These are phyloP conservation scores for Lophius americanus DNA, from an alignment of 2,797 vertebrate species.

Conservation along the genomic window DNA sequence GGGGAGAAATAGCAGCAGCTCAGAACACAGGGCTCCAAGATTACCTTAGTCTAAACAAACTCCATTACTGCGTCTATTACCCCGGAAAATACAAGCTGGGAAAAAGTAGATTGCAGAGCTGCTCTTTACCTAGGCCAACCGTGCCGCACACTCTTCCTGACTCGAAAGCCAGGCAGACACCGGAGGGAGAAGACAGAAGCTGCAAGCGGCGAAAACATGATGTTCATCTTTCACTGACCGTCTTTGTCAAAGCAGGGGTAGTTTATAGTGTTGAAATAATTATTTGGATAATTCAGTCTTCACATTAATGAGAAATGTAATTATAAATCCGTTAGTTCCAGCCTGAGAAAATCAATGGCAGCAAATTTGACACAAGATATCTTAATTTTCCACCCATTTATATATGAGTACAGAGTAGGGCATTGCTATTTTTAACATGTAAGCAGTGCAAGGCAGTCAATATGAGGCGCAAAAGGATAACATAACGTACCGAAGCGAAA, in stretches of 20 bases:
- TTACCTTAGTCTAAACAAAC: slow-evolving; percentile 78
- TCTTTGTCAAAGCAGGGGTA: slow-evolving; percentile 5
- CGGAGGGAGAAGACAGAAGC: slow-evolving; percentile 15
- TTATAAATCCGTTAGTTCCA: slow-evolving; percentile 4
- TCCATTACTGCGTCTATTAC: slow-evolving; percentile 77
- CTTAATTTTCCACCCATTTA: neutral
- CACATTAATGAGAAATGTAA: slow-evolving; percentile 1
- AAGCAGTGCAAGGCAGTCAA: neutral
- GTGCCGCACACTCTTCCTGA: slow-evolving; percentile 46
- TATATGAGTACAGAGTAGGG: neutral
- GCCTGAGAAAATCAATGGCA: neutral
- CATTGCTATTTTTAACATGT: neutral
- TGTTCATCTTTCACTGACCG: slow-evolving; percentile 8
- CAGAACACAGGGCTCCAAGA: slow-evolving; percentile 60
- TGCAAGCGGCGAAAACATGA: slow-evolving; percentile 18
- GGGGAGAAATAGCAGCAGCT: slow-evolving; percentile 60
- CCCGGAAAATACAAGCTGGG: slow-evolving; percentile 64
- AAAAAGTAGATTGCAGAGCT: slow-evolving; percentile 71
- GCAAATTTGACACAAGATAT: neutral
- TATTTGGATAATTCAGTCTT: neutral
- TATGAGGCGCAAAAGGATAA: neutral
- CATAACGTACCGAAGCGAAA: too few species aligned
- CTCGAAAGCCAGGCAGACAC: slow-evolving; percentile 40
- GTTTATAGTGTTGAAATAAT: neutral
- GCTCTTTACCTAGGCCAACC: slow-evolving; percentile 68